Evolutionary conservation across 2,888 invertebrate genomes (phyloP), one percentile per base, ranked within the genome.

Genomic region (Cheilosia variabilis): DNA sequence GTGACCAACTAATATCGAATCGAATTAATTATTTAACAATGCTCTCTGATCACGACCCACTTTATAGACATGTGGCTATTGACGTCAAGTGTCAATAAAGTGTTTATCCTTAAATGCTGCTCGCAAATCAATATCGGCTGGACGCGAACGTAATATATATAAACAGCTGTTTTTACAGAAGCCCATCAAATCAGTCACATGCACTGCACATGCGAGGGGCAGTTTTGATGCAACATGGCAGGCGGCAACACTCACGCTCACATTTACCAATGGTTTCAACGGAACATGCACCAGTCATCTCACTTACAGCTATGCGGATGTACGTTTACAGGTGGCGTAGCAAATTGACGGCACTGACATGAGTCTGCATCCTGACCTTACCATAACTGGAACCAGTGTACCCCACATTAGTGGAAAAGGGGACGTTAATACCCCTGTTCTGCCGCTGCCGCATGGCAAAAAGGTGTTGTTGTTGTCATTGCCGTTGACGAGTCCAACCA

Each of bases 51-150:
- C 4, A 10, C 4, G 13, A 37, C 13, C 37, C 37, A 37, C 37
- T 37, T 4, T 10, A 37, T 37, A 37, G 13, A 37, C 13, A 13
- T 37, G 34, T 3, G 27, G 52, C 10, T 31, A 55, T 47, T 69
- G 24, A 55, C 34, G 24, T 63, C 45, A 53, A 69, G 55, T 71
- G 69, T 63, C 62, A 62, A 47, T 78, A 63, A 45, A 78, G 69
- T 63, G 57, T 47, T 65, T 71, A 41, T 24, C 66, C 37, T 0
- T 13, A 77, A 69, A 69, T 60, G 60, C 13, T 37, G 3, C 27
- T 27, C 27, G 13, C 69, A 77, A 53, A 62, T 69, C 53, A 60
- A 60, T 53, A 43, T 34, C 43, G 43, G 60, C 43, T 17, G 31
- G 31, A 10, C 24, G 58, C 9, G 13, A 17, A 43, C n/a, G 24